Percentiles rank a stretch among this genome's conserved stretches.
Conservation (phyloP, 1,140 invertebrate species). For the Drosophila ficusphila region DNA sequence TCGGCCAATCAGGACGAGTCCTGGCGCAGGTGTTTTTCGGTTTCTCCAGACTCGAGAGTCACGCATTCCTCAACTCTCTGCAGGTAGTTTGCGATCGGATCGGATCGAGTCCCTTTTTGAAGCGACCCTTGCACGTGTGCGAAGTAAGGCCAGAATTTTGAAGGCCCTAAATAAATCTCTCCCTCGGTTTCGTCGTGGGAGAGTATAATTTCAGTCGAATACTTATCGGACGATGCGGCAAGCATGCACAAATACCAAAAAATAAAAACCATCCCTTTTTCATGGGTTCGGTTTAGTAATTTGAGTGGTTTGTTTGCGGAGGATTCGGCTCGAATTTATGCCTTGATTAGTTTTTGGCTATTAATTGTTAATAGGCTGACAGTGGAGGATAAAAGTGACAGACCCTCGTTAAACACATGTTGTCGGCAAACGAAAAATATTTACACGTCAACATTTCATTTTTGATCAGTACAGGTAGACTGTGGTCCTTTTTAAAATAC, state of each 20-base stretch:
- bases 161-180: slow-evolving; percentile 49
- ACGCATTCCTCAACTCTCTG: slow-evolving; percentile 44
- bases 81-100: slow-evolving; percentile 42
- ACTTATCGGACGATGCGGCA: slow-evolving; percentile 54
- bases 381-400: slow-evolving; percentile 50
- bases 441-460: slow-evolving; percentile 41
- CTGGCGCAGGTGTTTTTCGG: slow-evolving; percentile 55
- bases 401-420: slow-evolving; percentile 81
- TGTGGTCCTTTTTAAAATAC: slow-evolving; percentile 5
- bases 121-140: slow-evolving; percentile 61
- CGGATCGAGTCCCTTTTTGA: slow-evolving; percentile 4
- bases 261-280: slow-evolving; percentile 23
- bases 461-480: slow-evolving; percentile 38
- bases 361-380: slow-evolving; percentile 66
- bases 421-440: slow-evolving; percentile 50
- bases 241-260: slow-evolving; percentile 30
- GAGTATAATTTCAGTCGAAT: slow-evolving; percentile 62
- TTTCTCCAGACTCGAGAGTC: slow-evolving; percentile 38
- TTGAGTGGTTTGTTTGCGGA: slow-evolving; percentile 53
- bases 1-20: slow-evolving; percentile 50
- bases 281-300: slow-evolving; percentile 34
- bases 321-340: slow-evolving; percentile 50
- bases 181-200: slow-evolving; percentile 56
- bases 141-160: slow-evolving; percentile 25
- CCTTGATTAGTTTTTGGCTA: slow-evolving; percentile 66